Percentiles rank a stretch among this genome's conserved stretches.
Conservation (phyloP, 1,140 invertebrate species). For the Harlomillsia oculata region DNA sequence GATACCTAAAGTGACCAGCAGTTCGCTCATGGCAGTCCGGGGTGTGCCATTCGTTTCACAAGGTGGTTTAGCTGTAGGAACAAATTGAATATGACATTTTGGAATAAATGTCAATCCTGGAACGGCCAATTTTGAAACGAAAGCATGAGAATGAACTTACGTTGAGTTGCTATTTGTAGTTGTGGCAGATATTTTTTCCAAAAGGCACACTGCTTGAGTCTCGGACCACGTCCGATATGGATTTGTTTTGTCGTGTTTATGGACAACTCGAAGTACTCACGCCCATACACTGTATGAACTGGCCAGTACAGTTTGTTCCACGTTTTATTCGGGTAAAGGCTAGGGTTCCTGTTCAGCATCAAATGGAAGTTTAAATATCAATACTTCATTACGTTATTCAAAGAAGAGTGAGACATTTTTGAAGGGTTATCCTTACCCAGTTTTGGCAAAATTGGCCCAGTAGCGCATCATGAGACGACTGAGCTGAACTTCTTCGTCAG, state of each 20-base stretch:
- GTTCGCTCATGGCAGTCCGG: conserved; percentile 14
- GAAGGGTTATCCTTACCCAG: conserved; percentile 55
- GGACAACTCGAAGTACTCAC: conserved; percentile 59
- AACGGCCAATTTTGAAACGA: not conserved
- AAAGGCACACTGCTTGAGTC: conserved; percentile 77
- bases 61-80: conserved; percentile 2
- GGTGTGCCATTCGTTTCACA: conserved; percentile 1
- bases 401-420: no score
- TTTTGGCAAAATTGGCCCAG: conserved; percentile 92
- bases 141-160: not conserved
- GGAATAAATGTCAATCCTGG: not conserved
- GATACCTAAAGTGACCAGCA: conserved; percentile 32
- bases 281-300: conserved; percentile 63
- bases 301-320: conserved; percentile 67
- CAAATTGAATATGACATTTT: not conserved
- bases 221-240: conserved; percentile 65
- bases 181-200: conserved; percentile 92
- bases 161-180: conserved; percentile 57
- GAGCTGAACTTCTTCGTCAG: conserved; percentile 64
- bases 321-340: conserved; percentile 43
- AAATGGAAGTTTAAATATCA: no score
- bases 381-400: no score
- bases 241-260: conserved; percentile 21
- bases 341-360: conserved; percentile 52
- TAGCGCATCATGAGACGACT: conserved; percentile 82